Evolutionary conservation across 2,113 vertebrate species (phyloP).

Genomic region (Peromyscus polionotus): DNA sequence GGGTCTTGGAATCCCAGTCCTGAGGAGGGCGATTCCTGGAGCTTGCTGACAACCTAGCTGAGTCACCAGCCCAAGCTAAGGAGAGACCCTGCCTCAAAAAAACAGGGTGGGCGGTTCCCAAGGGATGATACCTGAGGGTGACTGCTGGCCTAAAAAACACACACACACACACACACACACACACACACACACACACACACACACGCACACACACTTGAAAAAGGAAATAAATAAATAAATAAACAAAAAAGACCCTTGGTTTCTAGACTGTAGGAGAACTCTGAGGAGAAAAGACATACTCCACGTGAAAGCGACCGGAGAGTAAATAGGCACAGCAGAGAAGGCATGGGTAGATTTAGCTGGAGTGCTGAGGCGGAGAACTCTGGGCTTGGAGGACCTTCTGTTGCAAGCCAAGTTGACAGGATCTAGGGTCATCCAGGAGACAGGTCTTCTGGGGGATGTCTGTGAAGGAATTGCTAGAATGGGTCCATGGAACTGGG

Average conservation of each 20-base stretch:
- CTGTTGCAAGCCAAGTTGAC: not conserved
- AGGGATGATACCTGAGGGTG: not conserved
- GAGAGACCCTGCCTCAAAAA: not conserved
- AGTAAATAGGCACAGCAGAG: not conserved
- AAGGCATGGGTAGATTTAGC: not conserved
- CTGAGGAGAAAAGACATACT: not conserved
- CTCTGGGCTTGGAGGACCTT: not conserved
- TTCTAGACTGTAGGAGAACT: not conserved
- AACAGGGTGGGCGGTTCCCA: not conserved
- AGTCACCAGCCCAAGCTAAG: not conserved
- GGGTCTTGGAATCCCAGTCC: not conserved
- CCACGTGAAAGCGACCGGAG: not conserved
- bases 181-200: not conserved
- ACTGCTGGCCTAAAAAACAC: not conserved
- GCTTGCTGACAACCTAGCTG: not conserved
- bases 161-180: not conserved
- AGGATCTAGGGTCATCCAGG: not conserved
- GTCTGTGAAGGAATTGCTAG: not conserved
- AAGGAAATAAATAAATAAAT: not conserved
- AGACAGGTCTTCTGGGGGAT: not conserved
- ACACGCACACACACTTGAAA: not conserved
- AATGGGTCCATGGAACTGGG: not conserved
- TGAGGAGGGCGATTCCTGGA: not conserved
- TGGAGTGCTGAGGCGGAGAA: rapidly evolving
- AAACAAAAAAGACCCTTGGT: not conserved